Conservation (phyloP, 2,113 vertebrate genomes). For the Trogon surrucura region DNA sequence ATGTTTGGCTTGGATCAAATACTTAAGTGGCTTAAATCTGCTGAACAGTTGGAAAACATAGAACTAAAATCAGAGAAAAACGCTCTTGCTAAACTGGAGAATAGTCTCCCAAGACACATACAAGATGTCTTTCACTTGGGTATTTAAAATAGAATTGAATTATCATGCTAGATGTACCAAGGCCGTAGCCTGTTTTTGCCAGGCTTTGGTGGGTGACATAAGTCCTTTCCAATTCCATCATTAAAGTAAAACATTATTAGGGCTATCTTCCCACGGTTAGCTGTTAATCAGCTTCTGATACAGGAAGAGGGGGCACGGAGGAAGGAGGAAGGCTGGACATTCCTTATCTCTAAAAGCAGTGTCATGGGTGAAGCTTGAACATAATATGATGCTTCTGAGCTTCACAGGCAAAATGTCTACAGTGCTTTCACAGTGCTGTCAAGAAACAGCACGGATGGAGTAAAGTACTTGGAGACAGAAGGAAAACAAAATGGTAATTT, state of each 20-base stretch:
- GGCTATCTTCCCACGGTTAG: neutral
- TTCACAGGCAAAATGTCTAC: neutral
- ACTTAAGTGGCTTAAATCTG: neutral
- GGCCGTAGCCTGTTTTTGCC: neutral
- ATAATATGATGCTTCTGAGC: neutral
- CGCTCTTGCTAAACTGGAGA: neutral
- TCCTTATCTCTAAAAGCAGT: neutral
- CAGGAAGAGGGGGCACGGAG: neutral
- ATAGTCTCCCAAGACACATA: neutral
- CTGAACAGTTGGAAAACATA: neutral
- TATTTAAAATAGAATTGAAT: neutral
- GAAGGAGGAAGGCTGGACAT: accelerated
- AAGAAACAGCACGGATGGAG: neutral
- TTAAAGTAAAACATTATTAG: neutral
- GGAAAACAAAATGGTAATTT: conserved; percentile 20
- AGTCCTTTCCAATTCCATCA: neutral
- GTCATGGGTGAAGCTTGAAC: neutral
- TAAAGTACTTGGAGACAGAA: neutral
- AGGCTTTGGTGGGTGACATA: neutral
- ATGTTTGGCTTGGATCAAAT: neutral
- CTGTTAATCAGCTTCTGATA: neutral
- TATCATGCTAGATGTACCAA: neutral
- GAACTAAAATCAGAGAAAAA: neutral
- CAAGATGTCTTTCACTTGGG: neutral
- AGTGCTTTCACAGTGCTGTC: neutral